Percentiles rank a stretch among this genome's conserved stretches.
These are phyloP conservation scores for Pica pica DNA, from an alignment of 2,113 vertebrate genomes.

Conservation along the genomic window DNA sequence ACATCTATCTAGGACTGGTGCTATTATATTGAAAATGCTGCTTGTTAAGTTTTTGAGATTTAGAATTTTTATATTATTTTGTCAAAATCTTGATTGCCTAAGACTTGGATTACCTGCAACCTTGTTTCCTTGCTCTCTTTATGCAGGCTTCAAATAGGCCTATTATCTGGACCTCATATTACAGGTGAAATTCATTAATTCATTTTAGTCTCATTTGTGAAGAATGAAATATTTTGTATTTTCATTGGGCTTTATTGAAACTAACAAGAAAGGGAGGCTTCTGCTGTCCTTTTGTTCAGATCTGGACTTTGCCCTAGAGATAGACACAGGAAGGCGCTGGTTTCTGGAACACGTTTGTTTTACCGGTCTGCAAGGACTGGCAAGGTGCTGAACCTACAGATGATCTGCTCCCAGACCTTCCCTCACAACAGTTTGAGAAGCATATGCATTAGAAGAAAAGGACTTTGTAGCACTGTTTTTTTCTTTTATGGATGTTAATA, in stretches of 20 bases:
- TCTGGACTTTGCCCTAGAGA: not conserved
- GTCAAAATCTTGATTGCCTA: not conserved
- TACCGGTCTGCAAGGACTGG: not conserved
- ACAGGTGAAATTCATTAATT: not conserved
- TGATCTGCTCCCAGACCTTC: not conserved
- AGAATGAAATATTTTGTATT: not conserved
- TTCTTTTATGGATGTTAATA: slow-evolving; percentile 20
- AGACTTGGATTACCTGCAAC: not conserved
- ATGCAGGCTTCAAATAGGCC: not conserved
- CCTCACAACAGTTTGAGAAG: not conserved
- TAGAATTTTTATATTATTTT: not conserved
- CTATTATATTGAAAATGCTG: not conserved
- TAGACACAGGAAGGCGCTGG: accelerated
- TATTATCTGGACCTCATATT: not conserved
- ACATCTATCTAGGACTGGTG: not conserved
- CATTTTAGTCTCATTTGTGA: not conserved
- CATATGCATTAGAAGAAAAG: not conserved
- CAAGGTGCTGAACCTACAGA: not conserved
- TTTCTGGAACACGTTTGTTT: not conserved
- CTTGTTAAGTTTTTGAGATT: not conserved
- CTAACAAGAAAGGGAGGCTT: not conserved
- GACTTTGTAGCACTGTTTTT: not conserved
- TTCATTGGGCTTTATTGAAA: not conserved
- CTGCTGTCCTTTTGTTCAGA: not conserved
- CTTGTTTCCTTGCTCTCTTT: not conserved